Conservation (phyloP, 2,113 vertebrate genomes). For the Pyrgilauda ruficollis region DNA sequence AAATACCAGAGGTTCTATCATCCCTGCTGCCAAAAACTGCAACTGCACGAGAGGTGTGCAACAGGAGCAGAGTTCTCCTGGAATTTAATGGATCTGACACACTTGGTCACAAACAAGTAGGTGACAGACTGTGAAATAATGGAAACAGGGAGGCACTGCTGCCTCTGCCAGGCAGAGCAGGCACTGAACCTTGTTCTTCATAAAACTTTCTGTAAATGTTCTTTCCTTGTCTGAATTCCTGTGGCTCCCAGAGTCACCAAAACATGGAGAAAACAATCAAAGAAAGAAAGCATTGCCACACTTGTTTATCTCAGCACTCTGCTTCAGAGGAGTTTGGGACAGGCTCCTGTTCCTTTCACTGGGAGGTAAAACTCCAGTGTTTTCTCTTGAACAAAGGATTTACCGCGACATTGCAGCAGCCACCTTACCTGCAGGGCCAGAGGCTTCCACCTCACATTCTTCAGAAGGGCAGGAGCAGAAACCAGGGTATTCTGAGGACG, state of each 20-base stretch:
- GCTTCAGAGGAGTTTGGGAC: background rate
- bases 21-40: background rate
- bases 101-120: background rate
- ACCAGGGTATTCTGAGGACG: slow-evolving; percentile 87
- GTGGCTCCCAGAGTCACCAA: background rate
- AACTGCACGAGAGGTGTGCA: background rate
- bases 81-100: background rate
- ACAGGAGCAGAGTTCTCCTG: background rate
- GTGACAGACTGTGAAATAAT: background rate
- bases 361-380: background rate
- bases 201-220: background rate
- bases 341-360: background rate
- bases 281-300: background rate
- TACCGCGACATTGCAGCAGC: background rate
- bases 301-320: background rate
- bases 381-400: background rate
- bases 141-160: background rate
- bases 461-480: slow-evolving; percentile 86
- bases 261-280: background rate
- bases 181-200: background rate
- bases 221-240: background rate
- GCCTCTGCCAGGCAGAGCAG: background rate
- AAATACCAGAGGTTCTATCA: background rate
- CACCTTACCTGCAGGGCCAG: slow-evolving; percentile 84
- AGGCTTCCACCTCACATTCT: slow-evolving; percentile 89